Evolutionary conservation across 2,888 invertebrate genomes (phyloP), one percentile per base, ranked within the genome.

Genomic region (Acleris emargana): DNA sequence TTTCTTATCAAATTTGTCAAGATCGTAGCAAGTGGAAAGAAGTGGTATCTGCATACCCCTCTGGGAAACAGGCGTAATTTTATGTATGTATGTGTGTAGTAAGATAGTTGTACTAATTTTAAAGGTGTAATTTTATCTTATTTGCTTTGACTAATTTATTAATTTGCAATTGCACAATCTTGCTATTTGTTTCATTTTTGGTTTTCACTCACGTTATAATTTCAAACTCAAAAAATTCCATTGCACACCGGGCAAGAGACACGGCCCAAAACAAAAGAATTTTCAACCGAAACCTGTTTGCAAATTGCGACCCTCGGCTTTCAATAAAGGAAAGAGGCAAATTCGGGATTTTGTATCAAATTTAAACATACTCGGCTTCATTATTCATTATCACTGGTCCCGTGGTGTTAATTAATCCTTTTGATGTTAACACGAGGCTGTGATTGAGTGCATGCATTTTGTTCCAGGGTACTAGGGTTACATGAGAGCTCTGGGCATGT

Each of bases 321-420:
- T 51, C 25, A 51, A 51, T 18, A 3, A 51, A 25, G n/a, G 5
- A 52, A 52, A 52, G 28, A n/a, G 51, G 52, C 25, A 25, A 52
- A 6, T 18, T 17, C 1, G 28, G 18, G 5, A 28, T 11, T 25
- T 25, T 13, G 7, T 16, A 45, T 9, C 18, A 5, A 49, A 58
- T 58, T 49, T 49, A 25, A 58, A 58, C 49, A 49, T 20, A 58
- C 45, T 45, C 58, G 32, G 47, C 28, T 49, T 62, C 62, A 55
- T 62, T 62, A 62, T 55, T 20, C 62, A 55, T 62, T 62, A 62
- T 55, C 17, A 43, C 16, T n/a, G 49, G 61, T 6, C 32, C 49
- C 47, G 11, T 4, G 25, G 50, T 58, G 58, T 58, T 58, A 58
- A 58, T 58, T 52, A 53, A 58, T 58, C 52, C 58, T 53, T 63